Evolutionary conservation across 2,797 vertebrate genomes (phyloP).

Genomic region (Pantherophis vulpinus): DNA sequence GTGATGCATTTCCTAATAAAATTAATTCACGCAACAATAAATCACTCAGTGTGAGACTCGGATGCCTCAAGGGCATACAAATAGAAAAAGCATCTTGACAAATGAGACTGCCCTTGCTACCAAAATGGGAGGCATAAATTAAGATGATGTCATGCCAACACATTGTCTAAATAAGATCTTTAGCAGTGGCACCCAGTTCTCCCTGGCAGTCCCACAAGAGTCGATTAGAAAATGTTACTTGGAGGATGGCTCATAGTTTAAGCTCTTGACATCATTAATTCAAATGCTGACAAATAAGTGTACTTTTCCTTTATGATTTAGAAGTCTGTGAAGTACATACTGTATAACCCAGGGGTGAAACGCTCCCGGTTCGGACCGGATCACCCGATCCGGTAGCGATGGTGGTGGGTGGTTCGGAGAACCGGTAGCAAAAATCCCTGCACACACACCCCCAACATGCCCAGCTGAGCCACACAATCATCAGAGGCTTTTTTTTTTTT

Average conservation of each 20-base stretch:
- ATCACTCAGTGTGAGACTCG: neutral
- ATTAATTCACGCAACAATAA: neutral
- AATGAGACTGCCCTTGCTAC: neutral
- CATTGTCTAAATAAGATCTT: neutral
- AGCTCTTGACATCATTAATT: slow-evolving; percentile 1
- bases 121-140: slow-evolving; percentile 6
- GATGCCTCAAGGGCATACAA: neutral
- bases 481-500: too few relatives aligned
- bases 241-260: neutral
- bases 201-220: neutral
- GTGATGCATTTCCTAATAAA: neutral
- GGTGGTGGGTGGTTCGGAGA: too few relatives aligned
- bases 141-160: rapidly evolving
- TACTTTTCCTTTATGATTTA: neutral
- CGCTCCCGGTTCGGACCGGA: too few relatives aligned
- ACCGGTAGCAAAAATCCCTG: too few relatives aligned
- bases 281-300: neutral
- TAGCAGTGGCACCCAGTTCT: neutral
- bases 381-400: too few relatives aligned
- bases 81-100: slow-evolving; percentile 12
- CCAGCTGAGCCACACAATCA: too few relatives aligned
- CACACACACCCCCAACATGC: too few relatives aligned
- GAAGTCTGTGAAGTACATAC: neutral
- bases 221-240: slow-evolving; percentile 13
- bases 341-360: too few relatives aligned